Evolutionary conservation across 2,113 vertebrate genomes (phyloP).

Genomic region (Engystomops pustulosus): DNA sequence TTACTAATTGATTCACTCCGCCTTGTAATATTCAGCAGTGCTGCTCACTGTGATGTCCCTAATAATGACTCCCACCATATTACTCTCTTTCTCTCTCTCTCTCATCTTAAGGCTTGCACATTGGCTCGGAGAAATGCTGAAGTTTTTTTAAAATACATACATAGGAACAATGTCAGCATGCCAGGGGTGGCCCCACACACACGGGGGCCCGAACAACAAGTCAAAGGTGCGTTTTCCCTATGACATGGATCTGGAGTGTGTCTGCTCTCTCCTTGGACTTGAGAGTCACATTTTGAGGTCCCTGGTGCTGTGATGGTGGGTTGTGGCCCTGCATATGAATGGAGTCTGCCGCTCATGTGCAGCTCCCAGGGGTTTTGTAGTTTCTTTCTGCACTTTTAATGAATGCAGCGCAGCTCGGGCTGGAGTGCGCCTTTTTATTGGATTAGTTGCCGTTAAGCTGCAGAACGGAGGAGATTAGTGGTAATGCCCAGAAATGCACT

Average conservation of each 20-base stretch:
- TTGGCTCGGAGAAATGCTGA: constrained; percentile 94
- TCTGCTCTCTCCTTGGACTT: too few species aligned
- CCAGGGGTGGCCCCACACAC: constrained; percentile 87
- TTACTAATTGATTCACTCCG: too few species aligned
- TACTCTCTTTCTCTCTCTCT: background rate
- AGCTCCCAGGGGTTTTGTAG: background rate
- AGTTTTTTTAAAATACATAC: constrained; percentile 98
- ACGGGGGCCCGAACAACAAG: constrained; percentile 90
- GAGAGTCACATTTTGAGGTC: too few species aligned
- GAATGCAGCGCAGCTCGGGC: background rate
- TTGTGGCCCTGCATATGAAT: too few species aligned
- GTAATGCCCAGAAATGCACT: background rate
- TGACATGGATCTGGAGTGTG: too few species aligned
- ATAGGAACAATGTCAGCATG: constrained; percentile 95
- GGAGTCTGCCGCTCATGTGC: too few species aligned
- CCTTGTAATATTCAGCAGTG: too few species aligned
- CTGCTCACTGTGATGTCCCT: too few species aligned
- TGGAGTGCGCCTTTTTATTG: constrained; percentile 25
- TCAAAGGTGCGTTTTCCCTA: constrained; percentile 85
- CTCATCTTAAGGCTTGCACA: constrained; percentile 85
- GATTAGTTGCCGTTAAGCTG: constrained; percentile 54
- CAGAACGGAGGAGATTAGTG: constrained; percentile 58
- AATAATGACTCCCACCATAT: background rate
- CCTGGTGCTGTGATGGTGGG: too few species aligned
- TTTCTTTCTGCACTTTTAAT: background rate